Conservation (phyloP, 1,140 invertebrate species). For the Camponotus pennsylvanicus region DNA sequence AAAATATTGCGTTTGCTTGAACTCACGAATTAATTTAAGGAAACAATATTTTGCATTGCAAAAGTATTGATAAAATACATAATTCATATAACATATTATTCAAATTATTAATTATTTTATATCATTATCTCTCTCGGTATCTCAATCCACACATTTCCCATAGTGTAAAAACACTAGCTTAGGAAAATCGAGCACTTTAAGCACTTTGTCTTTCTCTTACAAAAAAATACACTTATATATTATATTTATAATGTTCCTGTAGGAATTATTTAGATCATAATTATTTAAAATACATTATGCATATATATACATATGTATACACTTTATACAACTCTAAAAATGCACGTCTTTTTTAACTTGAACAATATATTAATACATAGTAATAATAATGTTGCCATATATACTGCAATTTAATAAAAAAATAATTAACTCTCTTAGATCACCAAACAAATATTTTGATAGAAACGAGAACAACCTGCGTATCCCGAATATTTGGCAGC, state of each 20-base stretch:
- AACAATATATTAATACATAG: background rate
- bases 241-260: background rate
- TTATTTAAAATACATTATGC: no score
- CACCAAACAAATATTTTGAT: background rate
- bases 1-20: conserved; percentile 1
- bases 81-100: background rate
- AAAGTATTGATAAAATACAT: background rate
- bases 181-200: background rate
- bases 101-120: background rate
- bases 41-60: background rate
- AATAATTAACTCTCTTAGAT: background rate
- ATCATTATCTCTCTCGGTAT: background rate
- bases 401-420: background rate
- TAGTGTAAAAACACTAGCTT: background rate
- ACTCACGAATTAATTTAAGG: background rate
- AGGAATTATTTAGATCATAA: background rate
- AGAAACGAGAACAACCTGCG: conserved; percentile 30
- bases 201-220: background rate
- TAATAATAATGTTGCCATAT: background rate
- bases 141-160: background rate
- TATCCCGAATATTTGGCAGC: background rate
- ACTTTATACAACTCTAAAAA: background rate
- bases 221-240: background rate
- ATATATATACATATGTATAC: background rate
- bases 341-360: background rate